A percentile compares a stretch with the other conserved stretches of the same genome.
Evolutionary conservation across 2,113 vertebrate genomes (phyloP).

Genomic region (Lanius ludovicianus): DNA sequence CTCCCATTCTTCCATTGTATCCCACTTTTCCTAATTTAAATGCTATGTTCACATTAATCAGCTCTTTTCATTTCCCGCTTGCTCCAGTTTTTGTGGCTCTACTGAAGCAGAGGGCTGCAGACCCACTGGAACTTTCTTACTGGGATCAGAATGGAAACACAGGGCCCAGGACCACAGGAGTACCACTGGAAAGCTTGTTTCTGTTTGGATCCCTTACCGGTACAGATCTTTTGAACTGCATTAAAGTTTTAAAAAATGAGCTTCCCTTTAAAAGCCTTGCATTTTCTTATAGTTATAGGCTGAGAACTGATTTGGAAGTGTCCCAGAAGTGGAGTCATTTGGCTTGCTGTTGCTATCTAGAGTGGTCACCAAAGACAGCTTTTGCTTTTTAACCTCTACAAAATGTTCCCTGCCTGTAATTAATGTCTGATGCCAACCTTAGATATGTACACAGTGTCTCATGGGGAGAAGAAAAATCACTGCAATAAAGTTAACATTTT

Average conservation of each 20-base stretch:
- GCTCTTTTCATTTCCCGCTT: background rate
- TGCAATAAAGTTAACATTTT: conserved; percentile 18
- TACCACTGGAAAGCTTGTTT: background rate
- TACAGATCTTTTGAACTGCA: background rate
- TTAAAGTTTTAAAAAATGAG: background rate
- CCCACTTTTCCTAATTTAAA: background rate
- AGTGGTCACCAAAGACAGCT: background rate
- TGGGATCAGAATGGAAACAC: background rate
- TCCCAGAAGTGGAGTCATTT: background rate
- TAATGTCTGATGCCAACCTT: background rate
- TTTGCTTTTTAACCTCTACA: background rate
- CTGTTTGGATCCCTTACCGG: background rate
- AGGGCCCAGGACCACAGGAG: background rate
- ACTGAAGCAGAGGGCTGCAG: background rate
- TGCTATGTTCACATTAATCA: background rate
- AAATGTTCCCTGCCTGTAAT: background rate
- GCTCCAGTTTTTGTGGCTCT: background rate
- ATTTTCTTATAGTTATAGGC: background rate
- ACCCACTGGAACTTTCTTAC: background rate
- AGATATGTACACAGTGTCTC: background rate
- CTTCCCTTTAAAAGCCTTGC: background rate
- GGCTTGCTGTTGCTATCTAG: background rate
- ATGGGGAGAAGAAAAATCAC: background rate
- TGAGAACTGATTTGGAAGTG: background rate
- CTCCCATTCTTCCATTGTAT: background rate